Conservation (phyloP, 2,888 invertebrate genomes). For the Drosophila atripex region DNA sequence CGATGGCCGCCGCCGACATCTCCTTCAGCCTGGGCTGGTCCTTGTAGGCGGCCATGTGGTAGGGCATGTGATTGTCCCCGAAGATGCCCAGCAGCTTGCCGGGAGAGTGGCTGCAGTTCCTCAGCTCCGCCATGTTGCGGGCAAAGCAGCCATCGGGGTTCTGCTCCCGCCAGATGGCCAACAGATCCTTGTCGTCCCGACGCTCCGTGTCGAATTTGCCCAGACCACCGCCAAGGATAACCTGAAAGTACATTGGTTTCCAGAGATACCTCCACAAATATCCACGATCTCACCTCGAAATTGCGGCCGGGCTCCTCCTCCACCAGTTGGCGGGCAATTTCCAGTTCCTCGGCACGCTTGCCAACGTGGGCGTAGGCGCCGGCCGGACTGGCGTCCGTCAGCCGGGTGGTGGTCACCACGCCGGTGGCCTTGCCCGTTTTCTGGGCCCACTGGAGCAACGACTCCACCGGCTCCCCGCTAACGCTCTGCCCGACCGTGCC, state of each 20-base stretch:
- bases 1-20: slow-evolving; percentile 88
- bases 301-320: slow-evolving; percentile 87
- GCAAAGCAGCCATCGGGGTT: slow-evolving; percentile 85
- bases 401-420: slow-evolving; percentile 90
- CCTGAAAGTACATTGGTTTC: neutral
- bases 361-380: slow-evolving; percentile 87
- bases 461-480: slow-evolving; percentile 87
- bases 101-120: slow-evolving; percentile 83
- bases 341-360: slow-evolving; percentile 89
- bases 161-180: slow-evolving; percentile 85
- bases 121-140: slow-evolving; percentile 85
- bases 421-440: slow-evolving; percentile 86
- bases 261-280: neutral
- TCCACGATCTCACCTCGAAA: slow-evolving; percentile 84
- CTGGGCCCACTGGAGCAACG: slow-evolving; percentile 89
- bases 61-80: slow-evolving; percentile 85
- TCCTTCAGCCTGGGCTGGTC: slow-evolving; percentile 87
- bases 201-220: slow-evolving; percentile 86
- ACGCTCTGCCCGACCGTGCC: slow-evolving; percentile 89
- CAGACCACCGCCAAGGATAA: slow-evolving; percentile 89
- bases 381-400: slow-evolving; percentile 92
- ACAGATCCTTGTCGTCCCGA: slow-evolving; percentile 47
- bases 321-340: slow-evolving; percentile 90
- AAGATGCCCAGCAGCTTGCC: slow-evolving; percentile 82
- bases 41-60: slow-evolving; percentile 84